phyloP scores from a whole-genome alignment of 2,888 invertebrate species.

The Drosophila picticornis region DNA sequence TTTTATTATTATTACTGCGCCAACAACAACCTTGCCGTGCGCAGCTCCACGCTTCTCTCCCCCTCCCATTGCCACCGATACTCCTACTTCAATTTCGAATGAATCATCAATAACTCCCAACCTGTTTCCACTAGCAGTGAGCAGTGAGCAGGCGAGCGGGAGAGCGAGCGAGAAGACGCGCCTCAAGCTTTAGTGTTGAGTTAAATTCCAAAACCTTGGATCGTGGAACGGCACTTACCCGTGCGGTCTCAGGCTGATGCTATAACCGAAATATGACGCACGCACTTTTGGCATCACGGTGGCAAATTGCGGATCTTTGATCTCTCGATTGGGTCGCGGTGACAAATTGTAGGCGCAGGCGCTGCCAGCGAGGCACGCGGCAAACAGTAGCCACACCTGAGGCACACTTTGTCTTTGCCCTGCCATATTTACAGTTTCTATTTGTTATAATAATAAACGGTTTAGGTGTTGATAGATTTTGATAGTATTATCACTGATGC shows the following conservation, averaged over 20 bases:
- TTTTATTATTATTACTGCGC: neutral
- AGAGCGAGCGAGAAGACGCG: slow-evolving; percentile 24
- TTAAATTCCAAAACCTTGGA: slow-evolving; percentile 19
- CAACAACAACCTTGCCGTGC: slow-evolving; percentile 1
- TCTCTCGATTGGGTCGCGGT: slow-evolving; percentile 82
- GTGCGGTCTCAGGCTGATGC: slow-evolving; percentile 76
- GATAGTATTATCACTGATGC: slow-evolving; percentile 55
- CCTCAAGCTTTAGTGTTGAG: slow-evolving; percentile 17
- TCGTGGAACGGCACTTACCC: slow-evolving; percentile 78
- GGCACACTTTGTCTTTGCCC: slow-evolving; percentile 34
- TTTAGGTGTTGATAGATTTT: slow-evolving; percentile 9
- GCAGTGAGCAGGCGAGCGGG: slow-evolving; percentile 5
- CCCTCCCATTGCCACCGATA: slow-evolving; percentile 1
- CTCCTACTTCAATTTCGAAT: slow-evolving; percentile 34
- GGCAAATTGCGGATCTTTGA: slow-evolving; percentile 81
- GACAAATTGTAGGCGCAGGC: slow-evolving; percentile 82
- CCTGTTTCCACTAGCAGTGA: slow-evolving; percentile 64
- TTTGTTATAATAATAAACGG: slow-evolving; percentile 27
- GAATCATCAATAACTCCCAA: slow-evolving; percentile 62
- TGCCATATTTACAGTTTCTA: slow-evolving; percentile 35
- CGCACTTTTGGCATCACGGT: slow-evolving; percentile 78
- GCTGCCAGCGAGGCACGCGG: slow-evolving; percentile 22
- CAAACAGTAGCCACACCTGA: slow-evolving; percentile 8
- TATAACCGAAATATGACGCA: slow-evolving; percentile 84
- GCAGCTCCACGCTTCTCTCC: neutral